Evolutionary conservation across 2,888 invertebrate genomes (phyloP), one percentile per base, ranked within the genome.

Genomic region (Coecobrya sp.): DNA sequence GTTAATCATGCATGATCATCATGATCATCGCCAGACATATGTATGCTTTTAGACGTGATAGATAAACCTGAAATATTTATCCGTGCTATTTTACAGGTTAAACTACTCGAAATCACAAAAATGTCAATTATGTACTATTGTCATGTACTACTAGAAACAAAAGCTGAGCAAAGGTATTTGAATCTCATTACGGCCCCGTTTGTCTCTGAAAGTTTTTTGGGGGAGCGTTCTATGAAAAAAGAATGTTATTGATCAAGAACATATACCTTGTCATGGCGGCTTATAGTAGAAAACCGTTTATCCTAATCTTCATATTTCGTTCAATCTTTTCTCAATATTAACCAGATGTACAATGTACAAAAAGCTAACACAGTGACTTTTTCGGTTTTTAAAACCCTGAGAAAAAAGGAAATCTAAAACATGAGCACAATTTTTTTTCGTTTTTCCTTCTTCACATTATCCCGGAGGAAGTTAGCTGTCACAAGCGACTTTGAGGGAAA

Each of bases 401-500:
- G 79, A 70, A 76, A 49, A 52, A 25, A 76, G n/a, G 22, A 62
- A 11, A 19, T 22, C 22, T 3, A 2, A 22, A 22, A 62, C 19
- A n/a, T n/a, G n/a, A n/a, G n/a, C n/a, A n/a, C n/a, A n/a, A n/a
- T n/a, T n/a, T n/a, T 27, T 55, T 16, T 27, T 25, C 70, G 19
- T 79, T 49, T 86, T 62, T 30, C 70, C 45, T 55, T 73, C 59
- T 49, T 85, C 49, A 8, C 27, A 76, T 49, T 81, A 42, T 76
- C 62, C 62, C 62, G 76, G 52, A 85, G 90, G 90, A 90, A 90
- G 90, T 90, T 49, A 68, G 62, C 90, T 90, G 90, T 85, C 90
- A 90, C 27, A 68, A 76, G 84, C 36, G 49, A 45, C 11, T 76
- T 76, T 49, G 22, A 45, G 0, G 73, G 45, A 76, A 30, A 45